These are phyloP conservation scores for Caerostris darwini DNA, from an alignment of 1,140 invertebrate genomes.

Conservation along the genomic window DNA sequence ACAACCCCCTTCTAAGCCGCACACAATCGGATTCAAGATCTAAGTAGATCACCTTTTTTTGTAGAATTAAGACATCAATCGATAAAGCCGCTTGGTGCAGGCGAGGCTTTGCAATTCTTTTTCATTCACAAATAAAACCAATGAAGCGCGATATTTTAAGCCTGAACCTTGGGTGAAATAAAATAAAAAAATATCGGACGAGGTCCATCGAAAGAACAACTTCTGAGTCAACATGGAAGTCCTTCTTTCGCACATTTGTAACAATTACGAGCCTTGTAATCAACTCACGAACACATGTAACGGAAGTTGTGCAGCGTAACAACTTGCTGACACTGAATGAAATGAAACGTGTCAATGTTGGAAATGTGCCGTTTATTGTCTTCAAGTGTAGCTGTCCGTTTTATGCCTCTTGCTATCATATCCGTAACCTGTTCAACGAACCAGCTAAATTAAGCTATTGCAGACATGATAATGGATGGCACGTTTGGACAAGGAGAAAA, in stretches of 20 bases:
- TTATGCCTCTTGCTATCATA: background rate
- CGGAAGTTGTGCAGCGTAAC: background rate
- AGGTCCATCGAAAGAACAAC: background rate
- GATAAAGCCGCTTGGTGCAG: background rate
- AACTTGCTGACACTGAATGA: background rate
- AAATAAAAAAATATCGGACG: background rate
- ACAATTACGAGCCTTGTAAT: background rate
- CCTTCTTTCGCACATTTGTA: background rate
- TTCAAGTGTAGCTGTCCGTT: background rate
- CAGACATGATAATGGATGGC: background rate
- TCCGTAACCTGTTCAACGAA: too few relatives aligned
- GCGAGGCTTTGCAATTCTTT: background rate
- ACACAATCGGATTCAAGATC: background rate
- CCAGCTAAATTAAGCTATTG: background rate
- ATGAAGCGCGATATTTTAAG: background rate
- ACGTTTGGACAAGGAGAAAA: background rate
- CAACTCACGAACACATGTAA: slow-evolving; percentile 4
- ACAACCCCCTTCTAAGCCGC: too few relatives aligned
- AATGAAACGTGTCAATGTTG: slow-evolving; percentile 6
- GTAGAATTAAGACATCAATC: background rate
- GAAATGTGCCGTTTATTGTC: slow-evolving; percentile 37
- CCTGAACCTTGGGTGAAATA: background rate
- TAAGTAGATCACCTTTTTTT: background rate
- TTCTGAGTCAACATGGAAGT: background rate
- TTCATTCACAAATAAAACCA: background rate